These are phyloP conservation scores for Melanogrammus aeglefinus DNA, from an alignment of 2,797 vertebrate genomes.

Conservation along the genomic window DNA sequence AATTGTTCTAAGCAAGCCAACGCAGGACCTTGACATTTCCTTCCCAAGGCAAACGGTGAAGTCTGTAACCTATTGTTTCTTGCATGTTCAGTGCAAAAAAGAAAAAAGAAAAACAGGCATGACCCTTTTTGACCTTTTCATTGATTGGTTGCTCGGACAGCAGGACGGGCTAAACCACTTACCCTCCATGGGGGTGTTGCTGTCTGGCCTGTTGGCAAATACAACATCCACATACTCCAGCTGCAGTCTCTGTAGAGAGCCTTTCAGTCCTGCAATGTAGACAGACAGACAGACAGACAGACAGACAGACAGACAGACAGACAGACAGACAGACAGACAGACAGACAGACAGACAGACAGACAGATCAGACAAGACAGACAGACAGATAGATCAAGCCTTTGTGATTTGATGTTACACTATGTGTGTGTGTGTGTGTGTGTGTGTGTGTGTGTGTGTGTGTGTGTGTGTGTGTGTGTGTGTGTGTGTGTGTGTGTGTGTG, in stretches of 20 bases:
- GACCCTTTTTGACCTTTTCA: background rate
- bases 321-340: background rate
- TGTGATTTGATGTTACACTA: background rate
- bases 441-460: slow-evolving; percentile 1
- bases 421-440: slow-evolving; percentile 17
- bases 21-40: background rate
- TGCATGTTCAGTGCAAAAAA: background rate
- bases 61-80: background rate
- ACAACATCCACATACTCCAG: slow-evolving; percentile 96
- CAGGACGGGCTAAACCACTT: slow-evolving; percentile 51
- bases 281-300: background rate
- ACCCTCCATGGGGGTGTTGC: slow-evolving; percentile 98
- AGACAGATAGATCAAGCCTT: background rate
- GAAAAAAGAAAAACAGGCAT: background rate
- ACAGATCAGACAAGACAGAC: background rate
- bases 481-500: slow-evolving; percentile 7
- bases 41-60: background rate
- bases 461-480: slow-evolving; percentile 17
- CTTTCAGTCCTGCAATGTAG: slow-evolving; percentile 81
- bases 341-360: background rate
- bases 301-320: background rate
- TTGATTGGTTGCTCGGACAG: background rate
- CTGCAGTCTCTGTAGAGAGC: slow-evolving; percentile 93
- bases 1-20: background rate
- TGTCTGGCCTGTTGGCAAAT: slow-evolving; percentile 94